Evolutionary conservation across 1,140 invertebrate genomes (phyloP).

Genomic region (Bombus affinis): DNA sequence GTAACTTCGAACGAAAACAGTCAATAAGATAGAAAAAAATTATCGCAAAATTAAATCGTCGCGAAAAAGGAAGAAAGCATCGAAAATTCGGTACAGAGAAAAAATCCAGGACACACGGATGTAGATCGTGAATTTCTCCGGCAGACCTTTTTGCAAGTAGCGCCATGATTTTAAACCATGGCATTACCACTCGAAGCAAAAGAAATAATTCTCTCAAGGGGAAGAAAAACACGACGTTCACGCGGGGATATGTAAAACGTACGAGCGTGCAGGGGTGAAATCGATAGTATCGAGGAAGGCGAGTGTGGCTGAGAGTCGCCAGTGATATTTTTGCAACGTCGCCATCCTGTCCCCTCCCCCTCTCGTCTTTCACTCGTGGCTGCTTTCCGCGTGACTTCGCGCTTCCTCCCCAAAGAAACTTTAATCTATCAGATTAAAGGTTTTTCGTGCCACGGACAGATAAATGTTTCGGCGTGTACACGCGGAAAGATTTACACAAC

Average conservation of each 20-base stretch:
- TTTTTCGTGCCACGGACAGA: constrained; percentile 23
- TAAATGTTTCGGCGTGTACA: constrained; percentile 32
- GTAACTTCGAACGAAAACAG: background rate
- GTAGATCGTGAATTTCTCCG: constrained; percentile 15
- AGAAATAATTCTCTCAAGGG: constrained; percentile 53
- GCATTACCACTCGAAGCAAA: constrained; percentile 10
- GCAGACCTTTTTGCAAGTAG: background rate
- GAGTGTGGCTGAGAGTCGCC: constrained; percentile 45
- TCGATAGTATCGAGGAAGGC: constrained; percentile 51
- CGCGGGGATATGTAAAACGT: constrained; percentile 44
- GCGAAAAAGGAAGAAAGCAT: background rate
- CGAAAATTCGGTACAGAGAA: background rate
- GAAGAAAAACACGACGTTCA: constrained; percentile 41
- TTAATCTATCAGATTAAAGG: constrained; percentile 64
- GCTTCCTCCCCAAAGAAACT: constrained; percentile 52
- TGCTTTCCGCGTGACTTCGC: constrained; percentile 41
- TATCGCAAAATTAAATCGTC: too few relatives aligned
- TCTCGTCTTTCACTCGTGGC: constrained; percentile 35
- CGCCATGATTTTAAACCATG: constrained; percentile 19
- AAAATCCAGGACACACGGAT: background rate
- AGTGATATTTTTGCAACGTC: constrained; percentile 57
- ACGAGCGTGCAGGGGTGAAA: constrained; percentile 33
- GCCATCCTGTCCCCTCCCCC: background rate
- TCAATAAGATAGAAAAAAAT: background rate
- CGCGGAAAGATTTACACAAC: constrained; percentile 22